These are phyloP conservation scores for Papilio aristodemus DNA, from an alignment of 1,140 invertebrate genomes.

Conservation along the genomic window DNA sequence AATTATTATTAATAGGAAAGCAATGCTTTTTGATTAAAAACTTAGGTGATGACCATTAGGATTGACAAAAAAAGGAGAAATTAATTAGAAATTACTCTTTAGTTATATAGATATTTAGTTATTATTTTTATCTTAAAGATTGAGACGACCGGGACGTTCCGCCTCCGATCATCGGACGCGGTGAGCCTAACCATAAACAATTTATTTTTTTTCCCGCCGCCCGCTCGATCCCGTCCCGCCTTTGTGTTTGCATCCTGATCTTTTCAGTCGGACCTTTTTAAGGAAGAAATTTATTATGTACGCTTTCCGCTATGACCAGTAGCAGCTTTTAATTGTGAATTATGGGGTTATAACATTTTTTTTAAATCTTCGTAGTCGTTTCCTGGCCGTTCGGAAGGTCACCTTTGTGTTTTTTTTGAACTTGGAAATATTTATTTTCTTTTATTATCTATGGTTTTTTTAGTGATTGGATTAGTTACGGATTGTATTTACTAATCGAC, in stretches of 20 bases:
- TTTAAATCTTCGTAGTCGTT: slow-evolving; percentile 53
- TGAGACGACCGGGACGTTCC: slow-evolving; percentile 12
- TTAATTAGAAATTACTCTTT: no score
- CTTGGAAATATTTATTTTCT: slow-evolving; percentile 58
- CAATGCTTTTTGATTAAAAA: no score
- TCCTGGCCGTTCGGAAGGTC: slow-evolving; percentile 70
- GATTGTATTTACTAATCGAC: slow-evolving; percentile 54
- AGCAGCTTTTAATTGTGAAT: slow-evolving; percentile 79
- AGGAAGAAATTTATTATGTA: slow-evolving; percentile 78
- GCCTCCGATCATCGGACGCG: background rate
- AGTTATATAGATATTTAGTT: no score
- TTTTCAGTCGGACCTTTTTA: slow-evolving; percentile 77
- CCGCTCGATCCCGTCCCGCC: slow-evolving; percentile 52
- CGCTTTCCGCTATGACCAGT: slow-evolving; percentile 76
- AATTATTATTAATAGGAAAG: no score
- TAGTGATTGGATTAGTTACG: slow-evolving; percentile 61
- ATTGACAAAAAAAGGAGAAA: no score
- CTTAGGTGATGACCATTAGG: no score
- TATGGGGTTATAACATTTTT: slow-evolving; percentile 71
- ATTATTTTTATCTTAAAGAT: no score
- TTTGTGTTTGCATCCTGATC: slow-evolving; percentile 73
- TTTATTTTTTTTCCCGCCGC: slow-evolving; percentile 57
- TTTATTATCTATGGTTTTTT: slow-evolving; percentile 44
- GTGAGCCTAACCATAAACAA: slow-evolving; percentile 65
- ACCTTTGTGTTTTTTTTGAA: slow-evolving; percentile 66